Evolutionary conservation across 2,797 vertebrate genomes (phyloP).

Genomic region (Salarias fasciatus): DNA sequence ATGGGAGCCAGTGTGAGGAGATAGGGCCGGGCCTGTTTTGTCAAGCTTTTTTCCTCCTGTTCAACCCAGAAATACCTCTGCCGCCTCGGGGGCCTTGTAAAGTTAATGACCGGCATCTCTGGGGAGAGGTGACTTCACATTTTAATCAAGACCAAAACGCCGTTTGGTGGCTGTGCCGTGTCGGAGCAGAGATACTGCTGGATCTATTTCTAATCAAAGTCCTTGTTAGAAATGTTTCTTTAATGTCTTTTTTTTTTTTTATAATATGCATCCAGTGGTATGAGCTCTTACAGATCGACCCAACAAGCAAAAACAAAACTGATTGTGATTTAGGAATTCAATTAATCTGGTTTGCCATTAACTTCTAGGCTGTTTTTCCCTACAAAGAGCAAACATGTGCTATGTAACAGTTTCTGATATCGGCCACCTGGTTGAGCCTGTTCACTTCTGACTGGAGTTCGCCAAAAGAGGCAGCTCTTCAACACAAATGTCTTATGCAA

Average conservation of each 20-base stretch:
- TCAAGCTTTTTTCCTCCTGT: constrained; percentile 77
- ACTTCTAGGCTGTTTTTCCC: constrained; percentile 40
- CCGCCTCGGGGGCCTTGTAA: constrained; percentile 68
- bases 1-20: constrained; percentile 71
- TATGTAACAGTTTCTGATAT: constrained; percentile 58
- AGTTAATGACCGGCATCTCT: constrained; percentile 71
- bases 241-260: too few species aligned
- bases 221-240: too few species aligned
- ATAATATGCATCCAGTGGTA: background rate
- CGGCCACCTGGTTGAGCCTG: constrained; percentile 61
- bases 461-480: constrained; percentile 67
- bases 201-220: too few species aligned
- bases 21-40: constrained; percentile 77
- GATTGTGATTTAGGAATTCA: constrained; percentile 6
- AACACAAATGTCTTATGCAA: constrained; percentile 70
- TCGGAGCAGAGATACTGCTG: background rate
- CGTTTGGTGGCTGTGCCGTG: constrained; percentile 56
- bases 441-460: constrained; percentile 36
- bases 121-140: constrained; percentile 76
- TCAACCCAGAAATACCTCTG: constrained; percentile 75
- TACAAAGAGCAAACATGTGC: constrained; percentile 63
- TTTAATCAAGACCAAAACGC: constrained; percentile 64
- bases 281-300: constrained; percentile 25
- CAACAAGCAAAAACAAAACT: constrained; percentile 25
- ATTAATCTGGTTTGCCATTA: constrained; percentile 47